Evolutionary conservation across 2,888 invertebrate genomes (phyloP), one percentile per base, ranked within the genome.

Genomic region (Callinectes sapidus): DNA sequence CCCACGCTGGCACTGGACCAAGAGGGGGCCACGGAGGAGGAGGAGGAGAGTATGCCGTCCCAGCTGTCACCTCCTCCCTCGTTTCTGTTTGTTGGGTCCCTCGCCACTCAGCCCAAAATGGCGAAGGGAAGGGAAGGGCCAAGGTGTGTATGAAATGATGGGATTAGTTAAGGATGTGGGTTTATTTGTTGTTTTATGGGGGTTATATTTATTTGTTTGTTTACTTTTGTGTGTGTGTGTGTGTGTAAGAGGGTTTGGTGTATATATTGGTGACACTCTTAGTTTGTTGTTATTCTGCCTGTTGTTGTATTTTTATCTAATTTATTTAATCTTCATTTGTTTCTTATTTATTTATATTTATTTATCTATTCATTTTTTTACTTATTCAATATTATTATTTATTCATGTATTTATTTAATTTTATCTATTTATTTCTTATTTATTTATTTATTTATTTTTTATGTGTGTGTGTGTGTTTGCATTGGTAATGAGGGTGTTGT

Each of bases 61-160:
- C 66, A 61, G 39, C 5, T 55, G 2, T 13, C 87, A 6, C 89
- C 88, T 14, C 91, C 90, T 32, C 77, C 90, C 14, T 90, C 90
- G 13, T 92, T 92, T 77, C 85, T 92, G 13, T 92, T 91, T 35
- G 54, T 89, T 32, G 92, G 92, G 16, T 91, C 92, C 54, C 16
- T 88, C 1, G 66, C 61, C 10, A 42, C 61, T 8, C 91, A 91
- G 18, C 88, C 92, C 10, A 92, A 66, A 42, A 81, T 55, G n/a
- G 77, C 86, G 5, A 55, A 35, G 14, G 89, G n/a, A 32, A 18
- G 66, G 28, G 90, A 89, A 14, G 81, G 88, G 14, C 90, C 92
- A 0, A 89, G 91, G 92, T 92, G 85, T 55, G 87, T 32, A 48
- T 39, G 71, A n/a, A n/a, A n/a, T n/a, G n/a, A n/a, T n/a, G n/a